These are phyloP conservation scores for Pangasius larnaudii DNA, from an alignment of 2,797 vertebrate species.

Conservation along the genomic window DNA sequence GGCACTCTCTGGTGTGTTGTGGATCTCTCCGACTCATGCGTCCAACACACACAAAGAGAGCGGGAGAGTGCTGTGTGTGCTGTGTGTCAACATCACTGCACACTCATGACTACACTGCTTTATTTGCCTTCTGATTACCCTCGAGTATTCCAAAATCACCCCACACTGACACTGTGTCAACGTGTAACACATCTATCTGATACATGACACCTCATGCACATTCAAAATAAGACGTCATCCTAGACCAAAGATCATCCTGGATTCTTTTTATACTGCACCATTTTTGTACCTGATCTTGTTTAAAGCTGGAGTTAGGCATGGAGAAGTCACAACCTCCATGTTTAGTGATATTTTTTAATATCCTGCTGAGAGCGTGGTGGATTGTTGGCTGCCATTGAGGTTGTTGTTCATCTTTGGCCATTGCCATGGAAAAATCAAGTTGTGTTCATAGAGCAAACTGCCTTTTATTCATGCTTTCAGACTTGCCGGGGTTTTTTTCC, in stretches of 20 bases:
- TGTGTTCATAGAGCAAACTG: background rate
- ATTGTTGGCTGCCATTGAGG: conserved; percentile 2
- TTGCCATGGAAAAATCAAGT: background rate
- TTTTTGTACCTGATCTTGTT: background rate
- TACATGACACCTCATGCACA: background rate
- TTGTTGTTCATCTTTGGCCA: conserved; percentile 2
- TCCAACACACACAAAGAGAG: conserved; percentile 32
- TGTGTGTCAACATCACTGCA: conserved; percentile 49
- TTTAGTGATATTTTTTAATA: background rate
- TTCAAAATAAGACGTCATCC: background rate
- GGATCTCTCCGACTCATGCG: conserved; percentile 31
- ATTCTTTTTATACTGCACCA: background rate
- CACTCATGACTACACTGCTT: conserved; percentile 44
- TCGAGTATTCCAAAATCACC: background rate
- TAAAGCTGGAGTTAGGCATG: background rate
- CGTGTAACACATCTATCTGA: background rate
- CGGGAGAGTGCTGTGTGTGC: conserved; percentile 28
- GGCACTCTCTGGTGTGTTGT: conserved; percentile 20
- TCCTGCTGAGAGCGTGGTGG: background rate
- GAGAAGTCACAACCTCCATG: background rate
- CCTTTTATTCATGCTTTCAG: background rate
- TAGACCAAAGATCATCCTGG: background rate
- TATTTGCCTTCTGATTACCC: conserved; percentile 3
- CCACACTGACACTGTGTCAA: background rate
- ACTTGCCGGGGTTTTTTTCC: background rate